Percentiles rank a stretch among this genome's conserved stretches.
Conservation (phyloP, 2,113 vertebrate genomes). For the Ammodytes dubius region DNA sequence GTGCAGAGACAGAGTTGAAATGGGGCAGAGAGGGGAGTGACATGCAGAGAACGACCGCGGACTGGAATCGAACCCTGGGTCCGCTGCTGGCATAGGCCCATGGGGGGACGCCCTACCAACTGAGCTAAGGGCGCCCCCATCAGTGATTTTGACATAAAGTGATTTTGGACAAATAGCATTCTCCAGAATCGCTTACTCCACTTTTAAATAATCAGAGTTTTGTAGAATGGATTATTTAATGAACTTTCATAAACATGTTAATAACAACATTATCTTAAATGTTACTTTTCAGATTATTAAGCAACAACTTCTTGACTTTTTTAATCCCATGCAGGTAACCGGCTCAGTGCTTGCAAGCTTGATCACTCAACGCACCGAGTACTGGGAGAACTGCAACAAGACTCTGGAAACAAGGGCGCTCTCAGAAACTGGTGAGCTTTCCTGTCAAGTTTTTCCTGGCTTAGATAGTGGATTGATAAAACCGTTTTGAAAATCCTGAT, state of each 20-base stretch:
- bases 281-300: background rate
- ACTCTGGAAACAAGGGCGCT: conserved; percentile 74
- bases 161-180: no score
- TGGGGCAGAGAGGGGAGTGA: no score
- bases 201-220: no score
- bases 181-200: no score
- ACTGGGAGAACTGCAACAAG: conserved; percentile 89
- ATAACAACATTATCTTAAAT: background rate
- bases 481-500: background rate
- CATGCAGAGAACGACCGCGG: no score
- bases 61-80: no score
- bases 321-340: conserved; percentile 79
- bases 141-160: no score
- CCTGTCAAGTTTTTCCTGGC: background rate
- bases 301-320: background rate
- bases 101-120: no score
- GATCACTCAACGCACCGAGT: conserved; percentile 87
- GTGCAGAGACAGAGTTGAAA: no score
- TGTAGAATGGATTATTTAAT: background rate
- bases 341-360: conserved; percentile 88
- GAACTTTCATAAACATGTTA: background rate
- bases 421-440: conserved; percentile 81
- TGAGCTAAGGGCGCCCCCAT: no score
- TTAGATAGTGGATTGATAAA: background rate
- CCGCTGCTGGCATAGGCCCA: no score